These are phyloP conservation scores for Cherax quadricarinatus DNA, from an alignment of 1,140 invertebrate species.

Conservation along the genomic window DNA sequence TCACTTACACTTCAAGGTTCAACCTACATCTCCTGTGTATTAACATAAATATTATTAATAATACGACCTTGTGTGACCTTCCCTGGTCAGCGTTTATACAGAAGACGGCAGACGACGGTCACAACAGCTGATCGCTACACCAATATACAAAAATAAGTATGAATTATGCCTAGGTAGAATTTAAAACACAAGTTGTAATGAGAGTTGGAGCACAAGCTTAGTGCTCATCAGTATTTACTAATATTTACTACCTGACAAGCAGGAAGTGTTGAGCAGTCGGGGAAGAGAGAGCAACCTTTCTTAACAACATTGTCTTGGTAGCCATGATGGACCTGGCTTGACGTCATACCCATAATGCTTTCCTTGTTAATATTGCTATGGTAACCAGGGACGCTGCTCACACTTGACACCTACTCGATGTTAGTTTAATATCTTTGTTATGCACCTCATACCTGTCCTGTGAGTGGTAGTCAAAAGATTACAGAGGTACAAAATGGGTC, in stretches of 20 bases:
- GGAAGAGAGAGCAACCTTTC: slow-evolving; percentile 1
- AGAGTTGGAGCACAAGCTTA: background rate
- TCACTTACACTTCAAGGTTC: too few species aligned
- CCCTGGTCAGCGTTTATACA: too few species aligned
- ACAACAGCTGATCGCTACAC: background rate
- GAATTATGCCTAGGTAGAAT: background rate
- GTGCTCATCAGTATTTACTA: background rate
- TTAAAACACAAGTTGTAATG: too few species aligned
- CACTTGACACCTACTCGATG: too few species aligned
- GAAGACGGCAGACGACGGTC: background rate
- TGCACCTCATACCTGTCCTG: too few species aligned
- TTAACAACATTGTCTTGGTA: slow-evolving; percentile 49
- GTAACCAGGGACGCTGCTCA: slow-evolving; percentile 31
- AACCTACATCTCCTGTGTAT: too few species aligned
- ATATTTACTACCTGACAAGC: slow-evolving; percentile 22
- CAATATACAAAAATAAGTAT: background rate
- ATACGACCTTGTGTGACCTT: too few species aligned
- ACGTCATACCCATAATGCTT: slow-evolving; percentile 64
- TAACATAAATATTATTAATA: too few species aligned
- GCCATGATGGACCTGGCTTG: slow-evolving; percentile 45
- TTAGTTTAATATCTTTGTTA: too few species aligned
- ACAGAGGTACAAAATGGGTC: too few species aligned
- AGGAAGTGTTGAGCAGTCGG: slow-evolving; percentile 1
- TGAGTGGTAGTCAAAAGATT: too few species aligned
- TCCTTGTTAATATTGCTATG: slow-evolving; percentile 11